Conservation (phyloP, 2,113 vertebrate genomes). For the Crocuta crocuta region DNA sequence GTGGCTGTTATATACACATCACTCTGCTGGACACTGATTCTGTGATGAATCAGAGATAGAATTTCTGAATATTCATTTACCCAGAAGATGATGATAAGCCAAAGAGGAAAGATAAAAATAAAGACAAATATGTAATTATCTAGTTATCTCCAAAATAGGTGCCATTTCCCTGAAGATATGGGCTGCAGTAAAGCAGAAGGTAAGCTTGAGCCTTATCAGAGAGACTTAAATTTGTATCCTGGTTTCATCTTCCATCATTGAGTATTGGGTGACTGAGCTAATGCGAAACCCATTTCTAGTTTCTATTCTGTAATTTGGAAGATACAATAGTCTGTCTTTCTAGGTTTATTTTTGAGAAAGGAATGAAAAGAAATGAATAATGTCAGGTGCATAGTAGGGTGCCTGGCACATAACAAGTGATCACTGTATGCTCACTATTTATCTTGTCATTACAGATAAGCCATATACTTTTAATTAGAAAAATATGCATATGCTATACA, state of each 20-base stretch:
- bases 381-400: background rate
- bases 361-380: background rate
- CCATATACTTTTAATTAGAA: background rate
- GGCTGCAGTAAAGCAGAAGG: background rate
- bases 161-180: background rate
- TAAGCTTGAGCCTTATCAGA: background rate
- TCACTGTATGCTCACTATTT: background rate
- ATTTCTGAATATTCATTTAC: conserved; percentile 46
- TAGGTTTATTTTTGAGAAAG: background rate
- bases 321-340: background rate
- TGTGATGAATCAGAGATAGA: background rate
- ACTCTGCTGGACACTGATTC: background rate
- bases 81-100: background rate
- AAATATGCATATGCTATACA: background rate
- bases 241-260: background rate
- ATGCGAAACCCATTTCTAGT: background rate
- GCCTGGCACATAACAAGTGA: background rate
- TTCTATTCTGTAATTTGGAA: background rate
- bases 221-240: background rate
- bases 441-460: background rate
- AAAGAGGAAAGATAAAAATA: background rate
- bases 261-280: background rate
- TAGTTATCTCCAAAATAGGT: background rate
- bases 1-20: background rate
- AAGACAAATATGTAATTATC: background rate